These are phyloP conservation scores for Choloepus hoffmanni DNA, from an alignment of 2,113 vertebrate genomes.

Conservation along the genomic window DNA sequence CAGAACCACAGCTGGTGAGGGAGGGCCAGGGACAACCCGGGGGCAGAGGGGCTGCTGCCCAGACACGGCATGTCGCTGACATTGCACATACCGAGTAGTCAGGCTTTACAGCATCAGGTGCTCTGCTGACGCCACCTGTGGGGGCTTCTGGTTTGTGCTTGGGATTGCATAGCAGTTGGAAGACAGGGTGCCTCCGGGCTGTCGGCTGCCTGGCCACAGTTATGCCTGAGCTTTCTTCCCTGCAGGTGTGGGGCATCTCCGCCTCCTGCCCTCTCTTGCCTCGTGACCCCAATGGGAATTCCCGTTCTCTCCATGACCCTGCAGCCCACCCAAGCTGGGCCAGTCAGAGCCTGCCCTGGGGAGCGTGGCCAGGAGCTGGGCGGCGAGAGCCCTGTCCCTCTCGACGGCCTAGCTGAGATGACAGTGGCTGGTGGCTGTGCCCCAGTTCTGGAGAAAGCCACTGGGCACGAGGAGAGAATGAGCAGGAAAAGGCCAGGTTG, in stretches of 20 bases:
- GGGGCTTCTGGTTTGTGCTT: not conserved
- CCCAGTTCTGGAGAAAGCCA: not conserved
- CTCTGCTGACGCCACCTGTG: rapidly evolving
- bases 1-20: too few species aligned
- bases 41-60: not conserved
- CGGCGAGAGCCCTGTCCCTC: not conserved
- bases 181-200: too few species aligned
- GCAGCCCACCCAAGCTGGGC: too few species aligned
- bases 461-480: not conserved
- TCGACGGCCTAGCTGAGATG: not conserved
- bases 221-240: not conserved
- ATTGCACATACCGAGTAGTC: not conserved
- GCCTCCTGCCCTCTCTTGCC: rapidly evolving
- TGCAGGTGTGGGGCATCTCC: not conserved
- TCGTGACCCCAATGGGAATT: rapidly evolving
- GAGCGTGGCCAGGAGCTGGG: not conserved
- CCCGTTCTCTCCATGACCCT: not conserved
- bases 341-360: not conserved
- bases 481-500: not conserved
- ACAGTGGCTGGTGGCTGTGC: rapidly evolving
- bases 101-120: not conserved
- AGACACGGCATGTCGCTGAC: not conserved
- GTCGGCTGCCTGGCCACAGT: too few species aligned
- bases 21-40: not conserved
- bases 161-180: not conserved